Conservation (phyloP, 2,797 vertebrate genomes). For the Nothura maculosa region DNA sequence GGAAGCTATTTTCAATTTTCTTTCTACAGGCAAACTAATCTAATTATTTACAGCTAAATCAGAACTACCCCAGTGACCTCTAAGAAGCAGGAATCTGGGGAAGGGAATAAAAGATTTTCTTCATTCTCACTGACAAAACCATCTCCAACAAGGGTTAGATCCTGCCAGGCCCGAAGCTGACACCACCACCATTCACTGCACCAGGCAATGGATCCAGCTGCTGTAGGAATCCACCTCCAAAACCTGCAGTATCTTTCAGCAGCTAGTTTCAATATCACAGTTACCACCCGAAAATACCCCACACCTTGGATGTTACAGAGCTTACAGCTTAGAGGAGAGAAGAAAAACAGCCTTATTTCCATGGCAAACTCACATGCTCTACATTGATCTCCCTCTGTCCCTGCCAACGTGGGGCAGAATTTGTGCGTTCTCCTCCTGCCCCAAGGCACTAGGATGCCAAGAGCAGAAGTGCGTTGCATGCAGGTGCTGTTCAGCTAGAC, state of each 20-base stretch:
- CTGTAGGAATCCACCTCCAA: background rate
- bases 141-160: background rate
- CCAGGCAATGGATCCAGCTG: background rate
- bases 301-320: background rate
- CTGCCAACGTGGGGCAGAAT: background rate
- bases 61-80: background rate
- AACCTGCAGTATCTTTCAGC: background rate
- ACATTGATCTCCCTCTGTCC: background rate
- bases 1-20: conserved; percentile 15
- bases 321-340: background rate
- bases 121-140: no score
- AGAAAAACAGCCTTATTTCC: background rate
- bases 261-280: background rate
- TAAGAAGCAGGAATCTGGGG: background rate
- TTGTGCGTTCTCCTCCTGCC: accelerated
- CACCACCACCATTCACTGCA: background rate
- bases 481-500: background rate
- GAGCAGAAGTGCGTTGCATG: background rate
- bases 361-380: accelerated
- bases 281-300: background rate
- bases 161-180: background rate
- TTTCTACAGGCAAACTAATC: background rate
- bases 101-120: background rate
- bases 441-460: background rate
- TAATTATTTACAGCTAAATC: background rate